Percentiles rank a stretch among this genome's conserved stretches.
Conservation (phyloP, 2,113 vertebrate genomes). For the Calonectris borealis region DNA sequence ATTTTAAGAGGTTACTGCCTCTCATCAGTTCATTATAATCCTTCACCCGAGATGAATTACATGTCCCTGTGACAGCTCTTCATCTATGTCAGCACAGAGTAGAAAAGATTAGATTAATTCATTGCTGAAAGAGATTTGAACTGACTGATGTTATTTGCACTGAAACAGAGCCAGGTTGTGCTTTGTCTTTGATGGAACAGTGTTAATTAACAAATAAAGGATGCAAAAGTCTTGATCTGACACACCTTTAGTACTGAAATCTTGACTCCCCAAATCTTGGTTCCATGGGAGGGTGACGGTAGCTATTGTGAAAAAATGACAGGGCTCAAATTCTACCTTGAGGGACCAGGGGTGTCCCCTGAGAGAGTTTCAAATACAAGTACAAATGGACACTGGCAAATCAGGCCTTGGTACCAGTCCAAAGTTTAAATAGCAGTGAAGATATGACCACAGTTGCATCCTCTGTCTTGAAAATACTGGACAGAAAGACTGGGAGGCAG, state of each 20-base stretch:
- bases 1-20: background rate
- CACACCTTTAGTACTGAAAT: background rate
- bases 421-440: background rate
- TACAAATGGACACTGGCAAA: background rate
- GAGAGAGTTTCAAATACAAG: background rate
- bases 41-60: background rate
- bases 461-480: background rate
- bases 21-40: background rate
- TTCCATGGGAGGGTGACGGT: background rate
- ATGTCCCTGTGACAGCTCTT: background rate
- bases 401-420: background rate
- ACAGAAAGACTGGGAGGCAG: background rate
- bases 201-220: background rate
- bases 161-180: background rate
- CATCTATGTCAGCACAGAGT: background rate
- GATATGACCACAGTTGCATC: background rate
- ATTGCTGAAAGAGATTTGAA: background rate
- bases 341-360: background rate
- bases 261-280: background rate
- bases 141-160: background rate
- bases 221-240: background rate
- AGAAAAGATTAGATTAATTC: constrained; percentile 12
- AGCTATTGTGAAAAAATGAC: background rate
- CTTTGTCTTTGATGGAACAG: background rate
- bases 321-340: background rate